phyloP scores from a whole-genome alignment of 2,888 invertebrate genomes.

The Notocelia uddmanniana region DNA sequence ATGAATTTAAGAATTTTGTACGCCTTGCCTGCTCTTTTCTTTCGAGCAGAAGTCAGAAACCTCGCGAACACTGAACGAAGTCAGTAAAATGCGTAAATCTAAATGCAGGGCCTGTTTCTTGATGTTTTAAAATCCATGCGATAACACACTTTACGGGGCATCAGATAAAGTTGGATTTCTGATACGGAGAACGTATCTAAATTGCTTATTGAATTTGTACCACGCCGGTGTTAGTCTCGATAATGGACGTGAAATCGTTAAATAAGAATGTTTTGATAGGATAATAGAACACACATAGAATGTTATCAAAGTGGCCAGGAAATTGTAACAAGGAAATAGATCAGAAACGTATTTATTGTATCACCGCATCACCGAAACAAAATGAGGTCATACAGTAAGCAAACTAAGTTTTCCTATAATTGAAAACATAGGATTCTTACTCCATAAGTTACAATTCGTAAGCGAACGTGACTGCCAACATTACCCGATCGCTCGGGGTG shows the following conservation, averaged over 20 bases:
- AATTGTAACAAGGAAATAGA: background rate
- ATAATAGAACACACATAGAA: too few relatives aligned
- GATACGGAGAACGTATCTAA: background rate
- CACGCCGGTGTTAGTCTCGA: background rate
- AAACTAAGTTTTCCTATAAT: too few relatives aligned
- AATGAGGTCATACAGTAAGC: too few relatives aligned
- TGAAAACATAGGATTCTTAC: background rate
- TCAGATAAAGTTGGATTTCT: background rate
- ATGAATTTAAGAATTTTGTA: background rate
- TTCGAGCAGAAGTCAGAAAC: background rate
- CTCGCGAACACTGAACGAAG: constrained; percentile 19
- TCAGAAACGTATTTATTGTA: too few relatives aligned
- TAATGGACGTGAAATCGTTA: background rate
- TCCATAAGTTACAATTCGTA: constrained; percentile 6
- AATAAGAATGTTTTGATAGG: background rate
- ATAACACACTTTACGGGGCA: too few relatives aligned
- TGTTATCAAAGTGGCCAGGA: background rate
- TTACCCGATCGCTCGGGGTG: background rate
- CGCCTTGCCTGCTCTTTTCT: background rate
- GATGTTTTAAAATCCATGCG: background rate
- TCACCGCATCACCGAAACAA: too few relatives aligned
- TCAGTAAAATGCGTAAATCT: constrained; percentile 32
- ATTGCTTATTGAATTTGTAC: background rate
- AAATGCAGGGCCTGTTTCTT: background rate
- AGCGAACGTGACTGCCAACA: constrained; percentile 3